Base-by-base conservation (phyloP, 2,797 vertebrate genomes). In the Platalea minor region DNA sequence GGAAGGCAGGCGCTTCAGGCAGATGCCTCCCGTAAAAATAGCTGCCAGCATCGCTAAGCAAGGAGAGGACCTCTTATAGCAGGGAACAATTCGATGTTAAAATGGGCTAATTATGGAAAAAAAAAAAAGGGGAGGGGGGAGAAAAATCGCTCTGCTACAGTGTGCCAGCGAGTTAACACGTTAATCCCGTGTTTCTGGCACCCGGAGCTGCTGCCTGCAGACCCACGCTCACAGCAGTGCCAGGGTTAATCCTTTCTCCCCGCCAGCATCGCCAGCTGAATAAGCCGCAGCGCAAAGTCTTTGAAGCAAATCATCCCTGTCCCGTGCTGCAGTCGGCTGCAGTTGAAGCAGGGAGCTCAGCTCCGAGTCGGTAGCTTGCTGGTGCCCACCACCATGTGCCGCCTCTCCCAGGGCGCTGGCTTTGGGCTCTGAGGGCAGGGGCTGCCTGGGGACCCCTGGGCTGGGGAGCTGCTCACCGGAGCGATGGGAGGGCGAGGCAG, bases 241-340 rank as follows among this genome's bases (percentile, higher is more conserved):
- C 89, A 2, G 91, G 90, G 90, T 96, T 96, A 87, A 93, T 85
- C 89, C 92, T 72, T 25, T 35, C 72, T 93, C 88, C 54, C 53
- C 31, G 23, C 26, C 17, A 6, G 57, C 82, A 46, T 13, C 56
- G n/a, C 56, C 54, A 15, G 83, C 26, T 17, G 17, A 88, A 28
- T 48, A 25, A 95, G 33, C 70, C 37, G 78, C 76, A 35, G 60
- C 17, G 7, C 60, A 24, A 75, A 91, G 68, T 63, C 73, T 88
- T 21, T 37, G 61, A 82, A 69, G 53, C 28, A 45, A 69, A 33
- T 39, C 77, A 17, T 12, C 23, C 46, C 57, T 12, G 3, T 45
- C 63, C 88, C 85, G 88, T 17, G n/a, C 57, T 51, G 56, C 23
- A 35, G 74, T 29, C 11, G 31, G 60, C 86, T 33, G 68, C 33